Evolutionary conservation across 2,113 vertebrate species (phyloP).

Genomic region (Uropsilus gracilis): DNA sequence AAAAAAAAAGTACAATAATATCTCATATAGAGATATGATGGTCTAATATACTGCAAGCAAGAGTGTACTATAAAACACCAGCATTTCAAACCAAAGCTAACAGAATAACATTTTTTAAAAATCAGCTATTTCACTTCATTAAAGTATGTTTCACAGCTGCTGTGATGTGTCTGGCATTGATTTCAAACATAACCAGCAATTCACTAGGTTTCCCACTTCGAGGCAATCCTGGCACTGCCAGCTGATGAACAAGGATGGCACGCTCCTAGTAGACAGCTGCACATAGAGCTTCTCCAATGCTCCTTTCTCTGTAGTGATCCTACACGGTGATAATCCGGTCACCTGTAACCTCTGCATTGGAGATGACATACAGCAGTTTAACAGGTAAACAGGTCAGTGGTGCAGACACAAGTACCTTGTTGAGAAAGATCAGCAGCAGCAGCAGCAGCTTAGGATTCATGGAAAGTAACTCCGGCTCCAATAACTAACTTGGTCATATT

Average conservation of each 20-base stretch:
- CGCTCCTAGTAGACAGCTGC: slow-evolving; percentile 88
- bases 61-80: no score
- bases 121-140: no score
- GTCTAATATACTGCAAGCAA: no score
- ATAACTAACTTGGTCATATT: slow-evolving; percentile 88
- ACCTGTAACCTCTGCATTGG: slow-evolving; percentile 87
- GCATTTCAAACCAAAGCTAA: no score
- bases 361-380: slow-evolving; percentile 91
- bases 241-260: slow-evolving; percentile 86
- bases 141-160: slow-evolving; percentile 86
- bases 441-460: slow-evolving; percentile 89
- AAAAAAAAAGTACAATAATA: not conserved
- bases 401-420: slow-evolving; percentile 89
- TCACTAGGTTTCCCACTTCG: slow-evolving; percentile 90
- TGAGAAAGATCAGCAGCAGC: slow-evolving; percentile 88
- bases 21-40: no score
- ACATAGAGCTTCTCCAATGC: slow-evolving; percentile 91
- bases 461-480: slow-evolving; percentile 91
- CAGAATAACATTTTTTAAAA: no score
- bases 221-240: slow-evolving; percentile 88
- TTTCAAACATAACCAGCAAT: slow-evolving; percentile 89
- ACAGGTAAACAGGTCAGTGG: slow-evolving; percentile 94
- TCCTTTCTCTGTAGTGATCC: slow-evolving; percentile 93
- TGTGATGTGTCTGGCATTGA: slow-evolving; percentile 89
- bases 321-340: slow-evolving; percentile 91